Conservation (phyloP, 2,113 vertebrate genomes). For the Hydrolagus affinis region DNA sequence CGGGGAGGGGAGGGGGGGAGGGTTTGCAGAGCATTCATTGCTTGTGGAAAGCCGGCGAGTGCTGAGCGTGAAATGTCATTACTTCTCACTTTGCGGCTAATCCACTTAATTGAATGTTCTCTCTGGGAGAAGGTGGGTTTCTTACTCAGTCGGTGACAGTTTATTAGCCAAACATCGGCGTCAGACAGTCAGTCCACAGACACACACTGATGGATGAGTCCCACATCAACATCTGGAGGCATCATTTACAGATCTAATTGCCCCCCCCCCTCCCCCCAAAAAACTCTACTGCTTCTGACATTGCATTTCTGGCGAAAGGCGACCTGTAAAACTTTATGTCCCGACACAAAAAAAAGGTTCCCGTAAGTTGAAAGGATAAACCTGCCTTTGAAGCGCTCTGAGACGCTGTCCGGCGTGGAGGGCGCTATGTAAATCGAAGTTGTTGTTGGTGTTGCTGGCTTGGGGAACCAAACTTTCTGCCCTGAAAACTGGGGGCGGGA, state of each 20-base stretch:
- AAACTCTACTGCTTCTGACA: no score
- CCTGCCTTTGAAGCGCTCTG: no score
- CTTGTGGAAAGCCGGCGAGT: constrained; percentile 20
- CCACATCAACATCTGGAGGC: neutral
- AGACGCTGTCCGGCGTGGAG: no score
- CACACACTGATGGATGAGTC: neutral
- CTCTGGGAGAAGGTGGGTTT: neutral
- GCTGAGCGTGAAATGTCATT: neutral
- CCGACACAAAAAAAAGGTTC: no score
- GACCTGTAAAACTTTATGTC: no score
- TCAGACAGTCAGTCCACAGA: neutral
- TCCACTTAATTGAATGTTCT: neutral
- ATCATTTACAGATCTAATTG: neutral
- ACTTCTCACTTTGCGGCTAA: neutral
- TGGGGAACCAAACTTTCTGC: no score
- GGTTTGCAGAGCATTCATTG: neutral
- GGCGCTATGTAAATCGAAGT: no score
- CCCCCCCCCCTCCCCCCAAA: neutral
- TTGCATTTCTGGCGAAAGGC: neutral
- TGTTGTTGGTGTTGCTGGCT: no score
- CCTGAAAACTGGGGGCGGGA: no score
- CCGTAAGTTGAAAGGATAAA: neutral
- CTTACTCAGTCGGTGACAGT: no score
- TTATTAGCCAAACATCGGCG: neutral
- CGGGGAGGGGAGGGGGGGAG: neutral